Evolutionary conservation across 2,797 vertebrate species (phyloP).

Genomic region (Kryptopterus vitreolus): DNA sequence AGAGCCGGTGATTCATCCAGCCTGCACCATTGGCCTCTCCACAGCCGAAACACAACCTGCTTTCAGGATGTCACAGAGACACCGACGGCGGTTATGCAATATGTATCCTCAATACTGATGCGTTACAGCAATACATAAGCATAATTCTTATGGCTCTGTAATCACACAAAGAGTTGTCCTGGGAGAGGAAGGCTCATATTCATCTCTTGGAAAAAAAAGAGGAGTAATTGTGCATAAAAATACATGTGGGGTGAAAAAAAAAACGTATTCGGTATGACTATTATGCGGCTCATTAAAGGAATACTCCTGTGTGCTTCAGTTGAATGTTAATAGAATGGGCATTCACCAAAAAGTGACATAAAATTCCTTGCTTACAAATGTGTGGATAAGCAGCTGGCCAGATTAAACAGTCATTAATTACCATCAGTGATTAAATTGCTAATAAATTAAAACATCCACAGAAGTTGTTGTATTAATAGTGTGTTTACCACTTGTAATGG

Average conservation of each 20-base stretch:
- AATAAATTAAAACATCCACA: too few relatives aligned
- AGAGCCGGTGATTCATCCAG: slow-evolving; percentile 46
- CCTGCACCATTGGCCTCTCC: not conserved
- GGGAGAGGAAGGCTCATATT: not conserved
- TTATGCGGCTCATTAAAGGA: not conserved
- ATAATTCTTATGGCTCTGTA: not conserved
- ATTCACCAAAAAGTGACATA: not conserved
- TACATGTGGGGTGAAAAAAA: not conserved
- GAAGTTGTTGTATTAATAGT: too few relatives aligned
- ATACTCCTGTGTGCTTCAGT: not conserved
- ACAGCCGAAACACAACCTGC: not conserved
- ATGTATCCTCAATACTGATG: slow-evolving; percentile 4
- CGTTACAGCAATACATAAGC: slow-evolving; percentile 1
- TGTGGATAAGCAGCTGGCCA: not conserved
- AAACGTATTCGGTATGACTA: not conserved
- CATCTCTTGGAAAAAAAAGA: not conserved
- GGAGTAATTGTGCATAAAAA: not conserved
- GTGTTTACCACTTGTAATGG: too few relatives aligned
- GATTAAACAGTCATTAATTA: not conserved
- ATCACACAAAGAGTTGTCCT: not conserved
- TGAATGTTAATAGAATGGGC: not conserved
- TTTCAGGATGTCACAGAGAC: slow-evolving; percentile 2
- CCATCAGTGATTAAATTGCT: not conserved
- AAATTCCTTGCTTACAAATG: not conserved
- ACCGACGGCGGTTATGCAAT: not conserved